phyloP scores from a whole-genome alignment of 2,797 vertebrate genomes.

The Myotis daubentonii region DNA sequence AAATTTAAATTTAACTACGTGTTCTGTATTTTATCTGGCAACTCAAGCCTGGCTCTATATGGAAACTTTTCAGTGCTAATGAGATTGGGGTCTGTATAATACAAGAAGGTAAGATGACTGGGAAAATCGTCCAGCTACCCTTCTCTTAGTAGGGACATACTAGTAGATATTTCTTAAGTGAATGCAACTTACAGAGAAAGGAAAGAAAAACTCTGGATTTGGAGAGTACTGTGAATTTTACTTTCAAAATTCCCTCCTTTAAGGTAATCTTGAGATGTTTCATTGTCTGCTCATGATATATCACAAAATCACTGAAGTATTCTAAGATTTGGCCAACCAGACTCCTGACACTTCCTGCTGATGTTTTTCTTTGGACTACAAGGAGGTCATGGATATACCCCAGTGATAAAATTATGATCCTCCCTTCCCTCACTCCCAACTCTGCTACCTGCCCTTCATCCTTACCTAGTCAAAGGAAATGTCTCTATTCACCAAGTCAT shows the following conservation, averaged over 20 bases:
- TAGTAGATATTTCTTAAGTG: background rate
- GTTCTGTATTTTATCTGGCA: background rate
- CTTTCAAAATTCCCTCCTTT: background rate
- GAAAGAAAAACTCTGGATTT: background rate
- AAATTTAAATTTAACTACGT: constrained; percentile 34
- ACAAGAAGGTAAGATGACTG: background rate
- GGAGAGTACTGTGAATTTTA: background rate
- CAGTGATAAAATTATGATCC: background rate
- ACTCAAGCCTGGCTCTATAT: background rate
- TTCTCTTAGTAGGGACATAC: background rate
- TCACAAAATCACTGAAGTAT: background rate
- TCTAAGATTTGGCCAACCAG: background rate
- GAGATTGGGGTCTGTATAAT: background rate
- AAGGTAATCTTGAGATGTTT: background rate
- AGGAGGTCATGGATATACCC: background rate
- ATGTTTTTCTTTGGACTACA: constrained; percentile 7
- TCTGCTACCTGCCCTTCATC: background rate
- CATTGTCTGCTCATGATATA: background rate
- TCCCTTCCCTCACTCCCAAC: background rate
- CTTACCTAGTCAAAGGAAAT: background rate
- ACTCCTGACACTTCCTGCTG: background rate
- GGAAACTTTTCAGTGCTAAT: background rate
- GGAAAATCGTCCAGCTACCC: background rate
- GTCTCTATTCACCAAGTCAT: background rate
- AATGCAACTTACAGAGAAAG: background rate